Evolutionary conservation across 1,140 invertebrate genomes (phyloP).

Genomic region (Drosophila cardini): DNA sequence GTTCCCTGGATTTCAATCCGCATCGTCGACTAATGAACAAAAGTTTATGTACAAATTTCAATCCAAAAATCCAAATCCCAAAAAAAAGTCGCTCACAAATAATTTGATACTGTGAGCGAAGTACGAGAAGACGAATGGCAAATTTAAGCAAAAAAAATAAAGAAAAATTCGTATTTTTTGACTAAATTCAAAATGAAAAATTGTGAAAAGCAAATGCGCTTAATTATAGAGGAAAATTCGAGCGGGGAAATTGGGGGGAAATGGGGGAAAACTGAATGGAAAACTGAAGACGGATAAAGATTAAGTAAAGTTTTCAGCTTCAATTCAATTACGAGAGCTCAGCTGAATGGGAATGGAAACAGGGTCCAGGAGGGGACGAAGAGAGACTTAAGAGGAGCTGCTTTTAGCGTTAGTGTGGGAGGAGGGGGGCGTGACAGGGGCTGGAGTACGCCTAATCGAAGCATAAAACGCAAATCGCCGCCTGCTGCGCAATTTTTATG

Average conservation of each 20-base stretch:
- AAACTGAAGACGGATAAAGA: slow-evolving; percentile 6
- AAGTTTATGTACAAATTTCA: not conserved
- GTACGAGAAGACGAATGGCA: not conserved
- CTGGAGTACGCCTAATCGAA: slow-evolving; percentile 63
- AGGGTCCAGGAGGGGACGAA: not conserved
- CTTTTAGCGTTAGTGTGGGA: not conserved
- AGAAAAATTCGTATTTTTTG: no score
- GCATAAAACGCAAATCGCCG: slow-evolving; percentile 77
- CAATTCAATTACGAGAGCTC: slow-evolving; percentile 41
- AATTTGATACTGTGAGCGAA: slow-evolving; percentile 9
- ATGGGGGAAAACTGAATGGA: not conserved
- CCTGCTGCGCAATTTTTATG: slow-evolving; percentile 61
- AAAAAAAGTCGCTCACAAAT: not conserved
- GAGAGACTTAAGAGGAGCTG: not conserved
- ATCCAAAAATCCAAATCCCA: not conserved
- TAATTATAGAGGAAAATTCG: not conserved
- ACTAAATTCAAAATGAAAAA: not conserved
- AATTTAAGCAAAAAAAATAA: not conserved
- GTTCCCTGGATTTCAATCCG: slow-evolving; percentile 8
- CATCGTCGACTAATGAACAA: not conserved
- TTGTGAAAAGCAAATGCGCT: not conserved
- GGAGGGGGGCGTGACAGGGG: not conserved
- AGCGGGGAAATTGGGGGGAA: no score
- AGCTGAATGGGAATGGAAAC: slow-evolving; percentile 17
- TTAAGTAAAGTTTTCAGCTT: slow-evolving; percentile 15